phyloP scores from a whole-genome alignment of 2,888 invertebrate species.

The Acleris laterana region DNA sequence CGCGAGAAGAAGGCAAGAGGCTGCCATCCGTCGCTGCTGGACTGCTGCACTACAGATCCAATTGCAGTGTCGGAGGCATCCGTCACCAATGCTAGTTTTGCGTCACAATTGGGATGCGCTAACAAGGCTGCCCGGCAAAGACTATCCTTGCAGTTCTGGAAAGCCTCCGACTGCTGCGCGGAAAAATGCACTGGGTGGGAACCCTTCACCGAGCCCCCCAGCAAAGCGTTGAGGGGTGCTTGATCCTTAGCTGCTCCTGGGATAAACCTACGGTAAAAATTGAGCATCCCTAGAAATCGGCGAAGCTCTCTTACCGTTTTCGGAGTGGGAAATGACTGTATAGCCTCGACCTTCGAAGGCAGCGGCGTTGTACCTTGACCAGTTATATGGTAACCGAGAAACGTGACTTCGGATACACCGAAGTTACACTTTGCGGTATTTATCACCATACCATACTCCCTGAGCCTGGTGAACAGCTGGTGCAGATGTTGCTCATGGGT shows the following conservation, averaged over 20 bases:
- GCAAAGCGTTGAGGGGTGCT: no score
- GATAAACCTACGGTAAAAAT: no score
- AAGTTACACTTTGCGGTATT: conserved; percentile 46
- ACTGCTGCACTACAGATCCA: conserved; percentile 41
- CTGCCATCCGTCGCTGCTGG: not conserved
- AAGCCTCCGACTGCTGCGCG: conserved; percentile 20
- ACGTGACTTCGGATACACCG: conserved; percentile 42
- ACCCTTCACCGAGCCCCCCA: conserved; percentile 45
- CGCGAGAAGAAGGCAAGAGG: conserved; percentile 17
- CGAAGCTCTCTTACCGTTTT: no score
- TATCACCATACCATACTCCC: conserved; percentile 42
- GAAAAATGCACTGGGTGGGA: conserved; percentile 46
- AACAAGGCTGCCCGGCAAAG: no score
- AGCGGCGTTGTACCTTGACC: conserved; percentile 49
- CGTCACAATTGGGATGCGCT: conserved; percentile 44
- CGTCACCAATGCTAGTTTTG: conserved; percentile 44
- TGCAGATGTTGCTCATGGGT: conserved; percentile 43
- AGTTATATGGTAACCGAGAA: conserved; percentile 44
- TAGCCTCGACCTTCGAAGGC: not conserved
- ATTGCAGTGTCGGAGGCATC: conserved; percentile 57
- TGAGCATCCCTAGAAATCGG: no score
- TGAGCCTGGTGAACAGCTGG: conserved; percentile 41
- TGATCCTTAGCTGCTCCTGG: no score
- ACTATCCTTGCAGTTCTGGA: no score
- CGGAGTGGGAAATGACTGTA: no score